A percentile compares a stretch with the other conserved stretches of the same genome.
phyloP scores from a whole-genome alignment of 2,797 vertebrate genomes.

The Euphonia xanthogaster region DNA sequence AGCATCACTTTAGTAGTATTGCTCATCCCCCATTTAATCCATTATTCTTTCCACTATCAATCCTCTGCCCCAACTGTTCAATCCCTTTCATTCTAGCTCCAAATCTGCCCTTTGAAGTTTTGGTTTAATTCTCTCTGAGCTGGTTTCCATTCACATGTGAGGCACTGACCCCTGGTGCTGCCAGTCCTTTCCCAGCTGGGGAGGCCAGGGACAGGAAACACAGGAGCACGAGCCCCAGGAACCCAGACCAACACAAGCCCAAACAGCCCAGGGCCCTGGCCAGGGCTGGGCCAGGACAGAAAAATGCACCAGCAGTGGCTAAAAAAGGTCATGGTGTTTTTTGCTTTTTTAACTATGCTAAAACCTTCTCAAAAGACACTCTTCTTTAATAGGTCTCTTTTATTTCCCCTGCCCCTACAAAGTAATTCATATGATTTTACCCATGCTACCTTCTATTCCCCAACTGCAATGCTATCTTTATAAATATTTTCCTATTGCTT shows the following conservation, averaged over 20 bases:
- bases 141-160: neutral
- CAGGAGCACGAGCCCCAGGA: rapidly evolving
- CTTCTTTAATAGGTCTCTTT: neutral
- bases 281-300: neutral
- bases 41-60: neutral
- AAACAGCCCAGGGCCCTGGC: neutral
- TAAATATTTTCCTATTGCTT: conserved; percentile 21
- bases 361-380: neutral
- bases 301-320: neutral
- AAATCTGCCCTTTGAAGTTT: neutral
- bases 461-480: neutral
- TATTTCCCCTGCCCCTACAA: neutral
- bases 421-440: neutral
- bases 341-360: neutral
- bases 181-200: neutral
- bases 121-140: neutral
- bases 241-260: neutral
- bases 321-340: neutral
- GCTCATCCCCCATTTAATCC: neutral
- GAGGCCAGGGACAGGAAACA: rapidly evolving
- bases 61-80: neutral
- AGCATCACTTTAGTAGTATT: neutral
- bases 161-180: neutral
- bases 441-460: neutral
- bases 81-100: neutral